Evolutionary conservation across 1,140 invertebrate species (phyloP), one percentile per base, ranked within the genome.

Genomic region (Hylyphantes graminicola): DNA sequence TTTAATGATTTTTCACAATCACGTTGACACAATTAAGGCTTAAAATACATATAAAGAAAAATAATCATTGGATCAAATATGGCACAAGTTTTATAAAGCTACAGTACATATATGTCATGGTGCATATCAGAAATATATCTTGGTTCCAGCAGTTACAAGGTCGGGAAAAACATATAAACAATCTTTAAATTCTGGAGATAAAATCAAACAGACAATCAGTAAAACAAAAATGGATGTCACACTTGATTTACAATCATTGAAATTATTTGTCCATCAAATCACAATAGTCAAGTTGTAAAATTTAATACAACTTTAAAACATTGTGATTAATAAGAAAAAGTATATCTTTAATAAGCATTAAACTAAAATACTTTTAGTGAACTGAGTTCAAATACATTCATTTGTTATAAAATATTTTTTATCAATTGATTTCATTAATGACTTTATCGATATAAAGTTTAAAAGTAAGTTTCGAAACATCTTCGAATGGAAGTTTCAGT

Each of bases 21-120:
- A 64, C 74, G 64, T 55, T 48, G 13, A 51, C 59, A 76, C 74
- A 76, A 63, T 74, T 57, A 57, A 70, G 54, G 19, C 68, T 53
- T 70, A 51, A 35, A 61, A 74, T 74, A 74, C 51, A 61, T 75
- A 75, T 19, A 63, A 65, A 19, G 57, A 63, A 48, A 76, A 51
- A 63, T 61, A 61, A 76, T 76, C 54, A 76, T 51, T 48, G 59
- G 15, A 35, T 57, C 35, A 51, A 63, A 63, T 76, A 76, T 76
- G 74, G 74, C 74, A 76, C 74, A 76, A 53, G 54, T 74, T 65
- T 74, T 10, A 59, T 74, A 74, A 76, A 76, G 74, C 74, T 76
- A 76, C 17, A 63, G 12, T 48, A 74, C n/a, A 67, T 19, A 67
- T 70, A 70, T 70, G 67, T 70, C 48, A 59, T 50, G 35, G 74